Percentiles rank a stretch among this genome's conserved stretches.
Conservation (phyloP, 2,797 vertebrate genomes). For the Oceanodroma leucorhoa region DNA sequence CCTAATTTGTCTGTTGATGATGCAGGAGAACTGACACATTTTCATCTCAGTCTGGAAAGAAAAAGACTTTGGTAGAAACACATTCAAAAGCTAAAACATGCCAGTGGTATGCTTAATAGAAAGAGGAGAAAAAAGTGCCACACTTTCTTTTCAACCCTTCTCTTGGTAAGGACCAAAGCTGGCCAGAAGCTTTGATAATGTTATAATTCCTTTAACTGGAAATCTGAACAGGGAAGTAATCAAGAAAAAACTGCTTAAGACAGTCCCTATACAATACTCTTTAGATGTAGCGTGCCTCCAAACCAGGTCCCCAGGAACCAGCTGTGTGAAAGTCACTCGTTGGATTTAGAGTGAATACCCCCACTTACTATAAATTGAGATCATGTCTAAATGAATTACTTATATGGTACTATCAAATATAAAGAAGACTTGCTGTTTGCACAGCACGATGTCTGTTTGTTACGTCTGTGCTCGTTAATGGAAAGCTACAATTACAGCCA, state of each 20-base stretch:
- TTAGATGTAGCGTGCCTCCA: not conserved
- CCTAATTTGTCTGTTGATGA: not conserved
- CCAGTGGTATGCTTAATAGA: not conserved
- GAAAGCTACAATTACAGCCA: not conserved
- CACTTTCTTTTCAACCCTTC: not conserved
- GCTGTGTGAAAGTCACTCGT: not conserved
- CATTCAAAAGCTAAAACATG: not conserved
- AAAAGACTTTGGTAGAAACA: not conserved
- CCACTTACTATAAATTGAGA: not conserved
- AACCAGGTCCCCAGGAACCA: not conserved
- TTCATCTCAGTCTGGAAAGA: not conserved
- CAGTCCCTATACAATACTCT: not conserved
- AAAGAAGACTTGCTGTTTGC: not conserved
- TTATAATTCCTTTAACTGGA: not conserved
- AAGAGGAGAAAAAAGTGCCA: not conserved
- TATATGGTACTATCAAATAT: not conserved
- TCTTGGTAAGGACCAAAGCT: not conserved
- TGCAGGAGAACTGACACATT: not conserved
- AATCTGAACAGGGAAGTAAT: not conserved
- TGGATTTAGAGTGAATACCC: not conserved
- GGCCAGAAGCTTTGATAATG: not conserved
- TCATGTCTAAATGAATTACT: not conserved
- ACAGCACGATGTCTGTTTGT: not conserved
- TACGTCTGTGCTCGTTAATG: not conserved
- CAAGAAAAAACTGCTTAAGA: not conserved